A percentile compares a stretch with the other conserved stretches of the same genome.
Evolutionary conservation across 2,113 vertebrate genomes (phyloP).

Genomic region (Phylloscopus whistleri): DNA sequence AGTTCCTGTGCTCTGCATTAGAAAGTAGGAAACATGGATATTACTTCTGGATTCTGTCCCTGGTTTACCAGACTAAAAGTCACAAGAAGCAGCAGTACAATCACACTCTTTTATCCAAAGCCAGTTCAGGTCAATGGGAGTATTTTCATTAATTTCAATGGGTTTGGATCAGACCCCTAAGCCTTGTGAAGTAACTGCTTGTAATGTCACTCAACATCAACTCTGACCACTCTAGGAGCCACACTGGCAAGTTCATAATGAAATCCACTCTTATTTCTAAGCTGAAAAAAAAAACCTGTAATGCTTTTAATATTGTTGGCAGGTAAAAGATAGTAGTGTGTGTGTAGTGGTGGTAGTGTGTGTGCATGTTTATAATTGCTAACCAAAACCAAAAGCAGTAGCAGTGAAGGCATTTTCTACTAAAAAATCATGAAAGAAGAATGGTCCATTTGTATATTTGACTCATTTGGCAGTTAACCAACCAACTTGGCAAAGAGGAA

Average conservation of each 20-base stretch:
- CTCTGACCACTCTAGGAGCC: background rate
- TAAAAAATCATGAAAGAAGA: background rate
- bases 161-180: conserved; percentile 25
- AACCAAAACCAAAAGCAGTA: background rate
- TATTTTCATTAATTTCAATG: conserved; percentile 43
- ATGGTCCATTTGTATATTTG: background rate
- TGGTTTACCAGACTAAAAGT: background rate
- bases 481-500: background rate
- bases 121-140: conserved; percentile 30
- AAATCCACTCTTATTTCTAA: background rate
- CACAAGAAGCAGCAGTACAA: conserved; percentile 24
- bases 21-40: background rate
- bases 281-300: background rate
- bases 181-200: background rate
- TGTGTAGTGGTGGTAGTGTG: background rate
- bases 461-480: conserved; percentile 1
- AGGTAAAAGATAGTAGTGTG: background rate
- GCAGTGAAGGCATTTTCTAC: background rate
- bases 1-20: conserved; percentile 13
- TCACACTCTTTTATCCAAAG: conserved; percentile 15
- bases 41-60: background rate
- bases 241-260: background rate
- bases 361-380: background rate
- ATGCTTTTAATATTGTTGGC: background rate
- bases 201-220: conserved; percentile 7